Evolutionary conservation across 2,113 vertebrate species (phyloP), one percentile per base, ranked within the genome.

Genomic region (Pangasianodon gigas): DNA sequence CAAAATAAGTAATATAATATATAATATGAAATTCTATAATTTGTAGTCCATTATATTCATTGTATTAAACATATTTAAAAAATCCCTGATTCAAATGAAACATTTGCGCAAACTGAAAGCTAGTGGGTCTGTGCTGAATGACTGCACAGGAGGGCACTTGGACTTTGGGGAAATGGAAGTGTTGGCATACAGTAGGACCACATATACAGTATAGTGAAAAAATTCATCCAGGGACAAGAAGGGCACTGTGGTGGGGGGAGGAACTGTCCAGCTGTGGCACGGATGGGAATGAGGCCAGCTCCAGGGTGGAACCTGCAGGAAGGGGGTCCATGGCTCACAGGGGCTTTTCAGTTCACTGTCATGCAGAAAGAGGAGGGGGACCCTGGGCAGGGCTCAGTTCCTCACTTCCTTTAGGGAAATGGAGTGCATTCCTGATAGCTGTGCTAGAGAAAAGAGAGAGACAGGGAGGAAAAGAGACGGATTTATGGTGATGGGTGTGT

Each of bases 351-450:
- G 84, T 92, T 83, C 77, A 4, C 84, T 74, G 4, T 48, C 19
- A 83, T n/a, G 84, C 86, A 77, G 41, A 62, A 84, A 92, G 82
- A 56, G 85, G 91, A 89, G 94, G 88, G 87, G 48, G 44, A 44
- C 84, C 48, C 92, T 84, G 58, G 90, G 92, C 89, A 10, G 89
- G 92, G 90, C 65, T 83, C 48, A 46, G 67, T 60, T 88, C n/a
- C 82, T 86, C 85, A 88, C 87, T 91, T 96, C 94, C 93, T 93
- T 80, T 90, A 2, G 87, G 94, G 92, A 96, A 96, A 93, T 92
- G 92, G 93, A 93, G 94, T 82, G 80, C 82, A 94, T 91, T 93
- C 93, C 41, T 62, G 87, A 58, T 84, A 74, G 87, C 48, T 56
- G 60, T 8, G 69, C 62, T 88, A 67, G 46, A 88, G 69, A 52